Evolutionary conservation across 2,797 vertebrate genomes (phyloP).

Genomic region (Sebastes baramenuke): DNA sequence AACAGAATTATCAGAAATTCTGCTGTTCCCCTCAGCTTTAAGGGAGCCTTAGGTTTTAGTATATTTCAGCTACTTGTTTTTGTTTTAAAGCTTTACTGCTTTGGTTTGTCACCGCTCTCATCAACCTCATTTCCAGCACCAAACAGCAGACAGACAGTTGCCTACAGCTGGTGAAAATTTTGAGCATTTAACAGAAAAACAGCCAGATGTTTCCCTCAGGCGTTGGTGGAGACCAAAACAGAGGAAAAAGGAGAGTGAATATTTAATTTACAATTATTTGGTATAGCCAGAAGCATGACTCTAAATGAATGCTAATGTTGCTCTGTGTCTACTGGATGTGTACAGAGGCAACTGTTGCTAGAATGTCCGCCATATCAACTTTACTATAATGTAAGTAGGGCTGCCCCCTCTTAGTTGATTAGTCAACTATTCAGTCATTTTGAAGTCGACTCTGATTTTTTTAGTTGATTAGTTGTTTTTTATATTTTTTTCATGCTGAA

Average conservation of each 20-base stretch:
- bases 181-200: background rate
- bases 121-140: background rate
- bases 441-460: no score
- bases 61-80: no score
- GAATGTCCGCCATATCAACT: no score
- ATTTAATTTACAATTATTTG: background rate
- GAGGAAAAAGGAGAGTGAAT: background rate
- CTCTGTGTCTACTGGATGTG: background rate
- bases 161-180: background rate
- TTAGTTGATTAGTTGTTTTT: no score
- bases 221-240: background rate
- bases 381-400: no score
- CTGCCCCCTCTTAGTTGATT: no score
- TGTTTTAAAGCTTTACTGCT: no score
- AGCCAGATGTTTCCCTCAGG: background rate
- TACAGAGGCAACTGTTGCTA: background rate
- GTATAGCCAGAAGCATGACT: background rate
- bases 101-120: no score
- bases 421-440: no score
- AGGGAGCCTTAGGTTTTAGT: fast-evolving
- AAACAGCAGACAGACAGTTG: background rate
- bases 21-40: no score
- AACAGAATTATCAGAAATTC: no score
- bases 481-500: no score
- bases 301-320: background rate